Base-by-base conservation (phyloP, 2,888 invertebrate genomes). In the Drosophila nr. medialis region DNA sequence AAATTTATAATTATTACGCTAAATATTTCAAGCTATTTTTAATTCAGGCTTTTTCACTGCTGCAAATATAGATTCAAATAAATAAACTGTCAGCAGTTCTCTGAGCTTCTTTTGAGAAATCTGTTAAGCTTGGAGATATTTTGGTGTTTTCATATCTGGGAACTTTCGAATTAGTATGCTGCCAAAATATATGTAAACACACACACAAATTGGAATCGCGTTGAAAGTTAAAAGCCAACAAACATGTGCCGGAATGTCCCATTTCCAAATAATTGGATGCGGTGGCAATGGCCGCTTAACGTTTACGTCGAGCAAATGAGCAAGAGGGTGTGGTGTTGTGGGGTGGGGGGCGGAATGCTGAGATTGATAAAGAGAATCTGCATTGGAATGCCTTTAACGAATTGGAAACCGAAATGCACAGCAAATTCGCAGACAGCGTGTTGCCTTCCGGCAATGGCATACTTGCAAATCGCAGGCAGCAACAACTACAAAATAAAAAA, bases 381-480 rank as follows among this genome's bases (percentile, higher is more conserved):
- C 77, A 77, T 77, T 81, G 81, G 81, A 77, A 78, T 78, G 53
- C 64, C 60, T 68, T 76, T 65, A 76, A 42, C 71, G 77, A 81
- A 77, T 77, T 50, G 53, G 59, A 60, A 62, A 60, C 30, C 51
- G 32, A 61, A 62, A 38, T 55, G 64, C 62, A 65, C 48, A 77
- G 61, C 76, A 53, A 60, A 64, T 64, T 70, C 59, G 64, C 72
- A 70, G 81, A 70, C 81, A 70, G 55, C 27, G 53, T 53, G 48
- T 30, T 21, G 69, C 66, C 81, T 45, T 0, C 48, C 42, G 64
- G 74, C 74, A 59, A 58, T 69, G 72, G 74, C 75, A 75, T 70
- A 72, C 85, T 79, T 73, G 77, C 72, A 82, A 75, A 81, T 85
- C 79, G 74, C 77, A 85, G 67, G 68, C 72, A 80, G 68, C 59